These are phyloP conservation scores for Myotis lucifugus DNA, from an alignment of 2,113 vertebrate species.

Conservation along the genomic window DNA sequence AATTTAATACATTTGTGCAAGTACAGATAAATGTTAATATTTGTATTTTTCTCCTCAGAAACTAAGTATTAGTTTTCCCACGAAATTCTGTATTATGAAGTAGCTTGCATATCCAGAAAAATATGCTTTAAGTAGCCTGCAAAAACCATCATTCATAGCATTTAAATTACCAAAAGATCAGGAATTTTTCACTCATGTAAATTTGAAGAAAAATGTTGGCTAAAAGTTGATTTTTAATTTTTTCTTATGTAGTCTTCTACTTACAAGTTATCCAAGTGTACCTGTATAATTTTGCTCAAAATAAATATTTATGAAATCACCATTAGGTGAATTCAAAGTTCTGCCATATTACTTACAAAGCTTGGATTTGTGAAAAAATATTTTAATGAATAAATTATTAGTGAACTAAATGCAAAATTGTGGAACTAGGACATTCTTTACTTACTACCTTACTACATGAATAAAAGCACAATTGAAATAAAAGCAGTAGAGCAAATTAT, in stretches of 20 bases:
- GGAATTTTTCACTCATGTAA: not conserved
- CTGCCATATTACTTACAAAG: conserved; percentile 7
- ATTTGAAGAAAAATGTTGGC: not conserved
- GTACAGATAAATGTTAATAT: not conserved
- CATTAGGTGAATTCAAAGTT: conserved; percentile 14
- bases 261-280: not conserved
- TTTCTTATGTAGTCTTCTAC: not conserved
- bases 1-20: not conserved
- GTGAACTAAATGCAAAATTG: conserved; percentile 1
- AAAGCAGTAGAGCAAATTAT: conserved; percentile 5
- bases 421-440: not conserved
- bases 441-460: conserved; percentile 1
- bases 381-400: not conserved
- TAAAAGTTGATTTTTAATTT: not conserved
- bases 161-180: not conserved
- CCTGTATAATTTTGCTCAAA: not conserved
- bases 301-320: not conserved
- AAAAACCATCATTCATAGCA: not conserved
- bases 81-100: not conserved
- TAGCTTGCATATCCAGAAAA: not conserved
- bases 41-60: not conserved
- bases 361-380: not conserved
- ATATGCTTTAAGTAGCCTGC: not conserved
- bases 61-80: not conserved
- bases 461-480: not conserved